Base-by-base conservation (phyloP, 2,888 invertebrate genomes). In the Habroteleia sp. region DNA sequence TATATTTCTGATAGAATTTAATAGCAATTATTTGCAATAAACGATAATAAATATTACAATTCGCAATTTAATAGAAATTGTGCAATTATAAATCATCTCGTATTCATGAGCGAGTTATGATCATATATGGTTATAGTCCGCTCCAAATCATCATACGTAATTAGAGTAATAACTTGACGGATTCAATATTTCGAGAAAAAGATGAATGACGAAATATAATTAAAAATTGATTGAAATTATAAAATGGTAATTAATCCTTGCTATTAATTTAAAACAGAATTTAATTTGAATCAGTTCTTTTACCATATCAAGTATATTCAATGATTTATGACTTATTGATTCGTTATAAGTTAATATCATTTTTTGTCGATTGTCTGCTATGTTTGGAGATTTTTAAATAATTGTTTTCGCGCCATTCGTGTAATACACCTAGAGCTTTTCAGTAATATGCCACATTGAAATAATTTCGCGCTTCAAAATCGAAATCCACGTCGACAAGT, bases 401-500 rank as follows among this genome's bases (percentile, higher is more conserved):
- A 69, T 62, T 69, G 44, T 60, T 69, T 60, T 33, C 17, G 14
- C 29, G 42, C 35, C 50, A 14, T 56, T 56, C 50, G 60, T 17
- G 20, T 13, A 17, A 6, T 50, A 20, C 48, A n/a, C 35, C n/a
- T n/a, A n/a, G n/a, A 8, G 46, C 13, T 50, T 48, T 27, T n/a
- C 37, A 37, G 14, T 8, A 56, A 58, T 68, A 50, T 52, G 48
- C 68, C 42, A 41, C 48, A 44, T 37, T 39, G 48, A 10, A 69
- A 50, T 62, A 56, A 56, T 71, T 74, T 71, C 69, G 68, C 58
- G 62, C 46, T 63, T 56, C 50, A 58, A 50, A 65, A 74, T 65
- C 54, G 44, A 63, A 63, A 63, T 65, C 58, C 16, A 25, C 44
- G 39, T 50, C 74, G 63, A 74, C 73, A 74, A 76, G 76, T 68